Evolutionary conservation across 2,113 vertebrate genomes (phyloP), one percentile per base, ranked within the genome.

Genomic region (Mystacornis crossleyi): DNA sequence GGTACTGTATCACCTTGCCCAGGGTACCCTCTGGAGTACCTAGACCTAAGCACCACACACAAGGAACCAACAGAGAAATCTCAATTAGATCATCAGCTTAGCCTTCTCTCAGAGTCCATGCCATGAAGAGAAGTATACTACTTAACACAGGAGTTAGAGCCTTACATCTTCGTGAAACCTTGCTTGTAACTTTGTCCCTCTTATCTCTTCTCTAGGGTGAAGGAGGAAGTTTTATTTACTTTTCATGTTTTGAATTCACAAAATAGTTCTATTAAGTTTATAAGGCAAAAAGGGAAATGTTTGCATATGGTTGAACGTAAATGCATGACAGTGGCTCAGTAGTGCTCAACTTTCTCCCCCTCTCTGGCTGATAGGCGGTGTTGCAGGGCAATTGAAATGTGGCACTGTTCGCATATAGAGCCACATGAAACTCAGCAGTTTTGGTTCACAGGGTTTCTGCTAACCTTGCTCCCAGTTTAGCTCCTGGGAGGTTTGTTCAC

Each of bases 331-430:
- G 24, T 10, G 43, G 4, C 29, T 58, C 23, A 67, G 23, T 15
- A 57, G 15, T 1, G 0, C 40, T 58, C 7, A 0, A 7, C 6
- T 36, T 17, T 73, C 36, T 57, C 18, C 19, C 8, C 5, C 5
- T 40, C 24, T 71, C 58, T 81, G 24, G 14, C 38, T 83, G 36
- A 31, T 38, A 29, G 3, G 1, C 51, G n/a, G 7, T 73, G n/a
- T 51, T 81, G 28, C 34, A 45, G 62, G 10, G 12, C 36, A 34
- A 14, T 14, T 40, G 36, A 92, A 23, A 24, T 67, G 42, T 40
- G 69, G 24, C n/a, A 50, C 4, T n/a, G 16, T 4, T 58, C 58
- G 43, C 23, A 40, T 45, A 23, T 0, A 53, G 14, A 79, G 12
- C 8, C 50, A 73, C 0, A 0, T 74, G 60, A 15, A 95, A 53